Evolutionary conservation across 2,888 invertebrate species (phyloP).

Genomic region (Oasisia sp.): DNA sequence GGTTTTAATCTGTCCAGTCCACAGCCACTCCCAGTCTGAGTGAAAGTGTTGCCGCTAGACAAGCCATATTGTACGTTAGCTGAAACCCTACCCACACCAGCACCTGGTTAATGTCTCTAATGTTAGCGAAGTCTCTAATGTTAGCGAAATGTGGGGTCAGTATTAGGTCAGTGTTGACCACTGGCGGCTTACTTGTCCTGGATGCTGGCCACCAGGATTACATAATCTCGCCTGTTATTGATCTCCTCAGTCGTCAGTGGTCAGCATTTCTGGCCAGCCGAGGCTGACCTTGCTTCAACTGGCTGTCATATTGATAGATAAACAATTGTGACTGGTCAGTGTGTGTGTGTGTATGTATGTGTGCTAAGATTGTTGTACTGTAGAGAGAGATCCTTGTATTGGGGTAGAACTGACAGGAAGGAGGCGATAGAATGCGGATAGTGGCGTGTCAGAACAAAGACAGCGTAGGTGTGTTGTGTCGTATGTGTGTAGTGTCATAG

Average conservation of each 20-base stretch:
- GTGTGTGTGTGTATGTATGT: not conserved
- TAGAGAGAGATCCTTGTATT: not conserved
- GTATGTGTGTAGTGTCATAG: too few species aligned
- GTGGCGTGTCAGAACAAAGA: not conserved
- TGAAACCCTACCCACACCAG: not conserved
- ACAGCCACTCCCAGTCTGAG: not conserved
- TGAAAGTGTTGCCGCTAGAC: not conserved
- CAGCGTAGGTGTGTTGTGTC: too few species aligned
- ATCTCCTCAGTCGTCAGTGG: not conserved
- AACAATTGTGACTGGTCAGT: not conserved
- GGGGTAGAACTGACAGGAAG: not conserved
- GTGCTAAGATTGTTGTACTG: not conserved
- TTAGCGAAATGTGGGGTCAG: constrained; percentile 1
- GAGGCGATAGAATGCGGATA: not conserved
- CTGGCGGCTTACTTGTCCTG: not conserved
- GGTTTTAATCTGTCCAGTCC: not conserved
- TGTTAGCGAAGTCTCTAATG: constrained; percentile 11
- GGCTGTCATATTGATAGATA: constrained; percentile 7
- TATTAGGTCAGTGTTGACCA: constrained; percentile 5
- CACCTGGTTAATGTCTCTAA: not conserved
- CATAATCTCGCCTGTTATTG: not conserved
- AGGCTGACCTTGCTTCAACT: not conserved
- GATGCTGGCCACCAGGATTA: constrained; percentile 10
- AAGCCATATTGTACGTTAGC: not conserved
- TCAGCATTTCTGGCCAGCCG: not conserved